Evolutionary conservation across 2,888 invertebrate species (phyloP).

Genomic region (Ormyrus rosae): DNA sequence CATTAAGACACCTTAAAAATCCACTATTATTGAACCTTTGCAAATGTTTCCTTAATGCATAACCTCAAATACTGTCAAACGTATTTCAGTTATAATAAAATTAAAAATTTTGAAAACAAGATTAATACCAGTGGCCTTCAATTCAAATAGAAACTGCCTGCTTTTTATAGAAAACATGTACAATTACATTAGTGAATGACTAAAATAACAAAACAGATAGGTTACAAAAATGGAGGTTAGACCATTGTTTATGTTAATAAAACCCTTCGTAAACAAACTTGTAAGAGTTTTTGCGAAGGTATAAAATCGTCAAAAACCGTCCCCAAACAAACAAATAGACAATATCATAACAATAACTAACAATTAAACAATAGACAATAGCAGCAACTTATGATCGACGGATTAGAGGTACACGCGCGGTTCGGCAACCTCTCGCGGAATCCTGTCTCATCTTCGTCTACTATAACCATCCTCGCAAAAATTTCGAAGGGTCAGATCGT

Average conservation of each 20-base stretch:
- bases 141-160: too few relatives aligned
- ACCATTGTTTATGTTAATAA: constrained; percentile 47
- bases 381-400: not conserved
- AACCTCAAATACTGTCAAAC: too few relatives aligned
- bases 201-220: too few relatives aligned
- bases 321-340: not conserved
- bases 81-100: too few relatives aligned
- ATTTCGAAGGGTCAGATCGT: not conserved
- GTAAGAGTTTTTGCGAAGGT: not conserved
- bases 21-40: too few relatives aligned
- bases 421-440: constrained; percentile 25
- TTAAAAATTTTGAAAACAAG: too few relatives aligned
- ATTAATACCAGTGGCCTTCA: too few relatives aligned
- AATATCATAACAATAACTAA: not conserved
- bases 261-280: constrained; percentile 4
- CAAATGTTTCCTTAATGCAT: too few relatives aligned
- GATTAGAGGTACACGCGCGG: constrained; percentile 42
- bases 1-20: too few relatives aligned
- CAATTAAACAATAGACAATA: constrained; percentile 3
- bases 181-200: too few relatives aligned
- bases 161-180: too few relatives aligned
- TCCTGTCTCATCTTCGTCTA: constrained; percentile 40
- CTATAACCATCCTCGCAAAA: constrained; percentile 11
- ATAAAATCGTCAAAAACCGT: not conserved
- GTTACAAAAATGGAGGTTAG: constrained; percentile 42